A percentile compares a stretch with the other conserved stretches of the same genome.
phyloP scores from a whole-genome alignment of 1,140 invertebrate species.

The Drosophila sucinea region DNA sequence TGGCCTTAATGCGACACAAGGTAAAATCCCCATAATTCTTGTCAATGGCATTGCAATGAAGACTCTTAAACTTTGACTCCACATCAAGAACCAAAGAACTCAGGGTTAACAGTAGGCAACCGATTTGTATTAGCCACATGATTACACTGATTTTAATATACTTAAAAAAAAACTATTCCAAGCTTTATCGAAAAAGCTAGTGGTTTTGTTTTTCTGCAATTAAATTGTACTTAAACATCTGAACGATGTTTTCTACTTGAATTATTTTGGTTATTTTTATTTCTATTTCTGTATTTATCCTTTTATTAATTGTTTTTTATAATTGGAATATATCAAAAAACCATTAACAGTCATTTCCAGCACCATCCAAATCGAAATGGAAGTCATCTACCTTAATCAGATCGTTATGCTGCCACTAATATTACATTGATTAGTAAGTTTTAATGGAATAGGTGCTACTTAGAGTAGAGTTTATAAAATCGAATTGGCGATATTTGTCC shows the following conservation, averaged over 20 bases:
- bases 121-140: background rate
- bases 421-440: background rate
- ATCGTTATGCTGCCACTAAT: background rate
- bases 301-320: constrained; percentile 14
- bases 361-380: constrained; percentile 11
- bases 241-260: background rate
- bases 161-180: too few relatives aligned
- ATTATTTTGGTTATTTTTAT: background rate
- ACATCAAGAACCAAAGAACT: constrained; percentile 1
- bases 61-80: constrained; percentile 41
- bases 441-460: too few relatives aligned
- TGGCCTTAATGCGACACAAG: constrained; percentile 38
- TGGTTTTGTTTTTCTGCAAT: background rate
- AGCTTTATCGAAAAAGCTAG: too few relatives aligned
- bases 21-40: constrained; percentile 19
- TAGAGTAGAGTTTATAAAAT: too few relatives aligned
- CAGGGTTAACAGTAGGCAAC: background rate
- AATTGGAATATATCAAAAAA: constrained; percentile 25
- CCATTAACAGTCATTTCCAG: constrained; percentile 16
- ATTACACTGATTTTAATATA: background rate
- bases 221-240: background rate
- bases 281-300: background rate
- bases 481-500: too few relatives aligned
- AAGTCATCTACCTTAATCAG: constrained; percentile 8
- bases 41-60: constrained; percentile 29